Evolutionary conservation across 2,797 vertebrate genomes (phyloP), one percentile per base, ranked within the genome.

Genomic region (Mormyrops attenuatus): DNA sequence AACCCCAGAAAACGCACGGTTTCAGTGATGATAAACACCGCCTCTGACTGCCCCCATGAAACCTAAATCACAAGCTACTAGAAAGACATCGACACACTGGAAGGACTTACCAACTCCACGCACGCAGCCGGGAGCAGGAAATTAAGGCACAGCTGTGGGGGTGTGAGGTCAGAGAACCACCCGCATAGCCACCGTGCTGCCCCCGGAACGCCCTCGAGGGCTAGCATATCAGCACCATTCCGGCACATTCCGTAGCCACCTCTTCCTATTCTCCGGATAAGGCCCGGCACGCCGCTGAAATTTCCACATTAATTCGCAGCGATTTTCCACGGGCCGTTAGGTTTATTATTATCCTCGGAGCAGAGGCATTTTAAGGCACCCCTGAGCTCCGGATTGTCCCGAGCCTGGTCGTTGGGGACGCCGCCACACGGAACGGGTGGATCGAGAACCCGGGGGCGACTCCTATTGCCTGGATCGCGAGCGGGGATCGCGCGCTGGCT

Each of bases 231-330:
- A 44, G 38, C 26, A 6, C 34, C 69, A 41, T 41, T 77, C 34
- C 34, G 69, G 69, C 34, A 80, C 38, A 41, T 38, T 80, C 38
- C 15, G 1, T n/a, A 80, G 38, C 38, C 38, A 2, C 38, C 73
- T 30, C 13, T 80, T 44, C 17, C 63, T 80, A 8, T 80, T 80
- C 38, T 38, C 38, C 17, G 17, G 73, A 80, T 80, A 80, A 80
- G 38, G 38, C 38, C 34, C 15, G 38, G 73, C 73, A 77, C 15
- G 6, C 15, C 34, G 73, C 73, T 41, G 73, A 80, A 80, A 44
- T 80, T 80, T 80, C 73, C 38, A 80, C 73, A 80, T 80, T 80
- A 80, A 80, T 80, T 80, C 73, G 2, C 73, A 44, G 73, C 73
- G 73, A 80, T 80, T 80, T 44, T 80, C 73, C 17, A 80, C 2